Conservation (phyloP, 2,797 vertebrate genomes). For the Varecia variegata region DNA sequence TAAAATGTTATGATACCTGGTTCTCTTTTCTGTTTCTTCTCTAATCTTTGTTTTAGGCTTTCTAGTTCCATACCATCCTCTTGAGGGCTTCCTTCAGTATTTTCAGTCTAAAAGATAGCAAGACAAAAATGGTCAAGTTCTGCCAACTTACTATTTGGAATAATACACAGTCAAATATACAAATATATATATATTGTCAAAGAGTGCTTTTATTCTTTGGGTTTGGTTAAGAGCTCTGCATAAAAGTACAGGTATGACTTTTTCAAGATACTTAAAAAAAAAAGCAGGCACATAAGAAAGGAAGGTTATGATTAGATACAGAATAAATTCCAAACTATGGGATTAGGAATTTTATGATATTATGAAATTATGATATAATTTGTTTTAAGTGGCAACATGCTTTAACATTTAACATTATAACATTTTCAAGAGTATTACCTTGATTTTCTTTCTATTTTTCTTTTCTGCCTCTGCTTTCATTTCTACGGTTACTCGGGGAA, state of each 20-base stretch:
- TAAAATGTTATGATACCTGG: conserved; percentile 73
- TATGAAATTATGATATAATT: not conserved
- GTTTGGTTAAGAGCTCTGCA: conserved; percentile 36
- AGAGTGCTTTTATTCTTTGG: not conserved
- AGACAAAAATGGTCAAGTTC: conserved; percentile 43
- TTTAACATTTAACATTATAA: not conserved
- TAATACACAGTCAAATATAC: not conserved
- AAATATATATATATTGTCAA: not conserved
- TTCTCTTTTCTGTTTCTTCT: conserved; percentile 86
- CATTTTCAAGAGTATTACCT: conserved; percentile 79
- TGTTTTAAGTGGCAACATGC: conserved; percentile 23
- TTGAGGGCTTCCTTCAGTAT: conserved; percentile 83
- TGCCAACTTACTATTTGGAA: conserved; percentile 13
- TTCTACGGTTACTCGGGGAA: conserved; percentile 91
- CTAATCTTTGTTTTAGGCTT: conserved; percentile 79
- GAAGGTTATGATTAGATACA: not conserved
- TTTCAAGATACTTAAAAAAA: conserved; percentile 40
- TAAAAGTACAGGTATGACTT: not conserved
- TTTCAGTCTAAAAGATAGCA: conserved; percentile 86
- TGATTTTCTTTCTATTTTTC: conserved; percentile 88
- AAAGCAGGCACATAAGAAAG: not conserved
- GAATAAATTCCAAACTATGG: not conserved
- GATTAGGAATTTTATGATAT: not conserved
- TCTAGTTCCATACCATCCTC: conserved; percentile 68
- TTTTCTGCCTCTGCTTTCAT: conserved; percentile 95